These are phyloP conservation scores for Octodonta nipae DNA, from an alignment of 2,888 invertebrate species.

Conservation along the genomic window DNA sequence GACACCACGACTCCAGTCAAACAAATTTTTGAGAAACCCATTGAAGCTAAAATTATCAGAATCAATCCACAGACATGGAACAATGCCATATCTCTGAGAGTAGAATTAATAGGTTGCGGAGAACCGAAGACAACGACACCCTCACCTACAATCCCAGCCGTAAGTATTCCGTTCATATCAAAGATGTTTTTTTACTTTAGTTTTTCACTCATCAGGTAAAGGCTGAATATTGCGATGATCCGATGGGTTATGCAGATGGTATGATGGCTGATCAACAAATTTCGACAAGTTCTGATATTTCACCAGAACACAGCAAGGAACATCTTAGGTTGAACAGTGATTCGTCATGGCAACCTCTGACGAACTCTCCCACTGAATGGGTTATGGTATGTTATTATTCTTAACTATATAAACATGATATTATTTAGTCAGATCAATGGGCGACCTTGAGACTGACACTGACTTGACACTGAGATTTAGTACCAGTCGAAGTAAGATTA, in stretches of 20 bases:
- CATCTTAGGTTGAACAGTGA: conserved; percentile 38
- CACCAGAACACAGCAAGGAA: conserved; percentile 31
- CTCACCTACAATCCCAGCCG: conserved; percentile 5
- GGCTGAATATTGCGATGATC: conserved; percentile 45
- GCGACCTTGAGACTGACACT: too few species aligned
- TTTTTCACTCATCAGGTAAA: conserved; percentile 8
- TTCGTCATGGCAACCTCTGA: conserved; percentile 52
- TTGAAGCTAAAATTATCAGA: conserved; percentile 61
- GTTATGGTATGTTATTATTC: too few species aligned
- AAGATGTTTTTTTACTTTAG: too few species aligned
- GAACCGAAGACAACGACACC: conserved; percentile 19
- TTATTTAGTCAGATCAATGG: too few species aligned
- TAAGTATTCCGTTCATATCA: neutral
- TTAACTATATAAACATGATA: too few species aligned
- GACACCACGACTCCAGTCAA: conserved; percentile 44
- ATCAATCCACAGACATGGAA: conserved; percentile 66
- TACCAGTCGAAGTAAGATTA: too few species aligned
- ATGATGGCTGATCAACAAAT: conserved; percentile 51
- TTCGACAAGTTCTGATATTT: conserved; percentile 45
- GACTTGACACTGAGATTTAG: too few species aligned
- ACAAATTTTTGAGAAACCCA: conserved; percentile 54
- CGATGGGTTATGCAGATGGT: conserved; percentile 57
- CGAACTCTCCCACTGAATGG: conserved; percentile 56
- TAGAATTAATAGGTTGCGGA: conserved; percentile 64
- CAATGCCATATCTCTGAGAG: conserved; percentile 46